These are phyloP conservation scores for Melinaea menophilus DNA, from an alignment of 2,888 invertebrate species.

Conservation along the genomic window DNA sequence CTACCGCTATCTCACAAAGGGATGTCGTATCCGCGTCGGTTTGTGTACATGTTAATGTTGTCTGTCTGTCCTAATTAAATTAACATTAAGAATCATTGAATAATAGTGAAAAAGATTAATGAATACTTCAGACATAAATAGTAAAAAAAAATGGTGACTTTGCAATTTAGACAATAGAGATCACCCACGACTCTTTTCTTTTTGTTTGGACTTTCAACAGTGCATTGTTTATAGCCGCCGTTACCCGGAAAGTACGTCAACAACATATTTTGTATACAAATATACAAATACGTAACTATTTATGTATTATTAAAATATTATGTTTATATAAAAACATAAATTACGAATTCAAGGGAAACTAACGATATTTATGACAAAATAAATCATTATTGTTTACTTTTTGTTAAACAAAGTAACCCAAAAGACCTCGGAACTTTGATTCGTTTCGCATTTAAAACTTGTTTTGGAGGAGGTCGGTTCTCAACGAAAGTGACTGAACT, in stretches of 20 bases:
- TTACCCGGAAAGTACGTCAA: too few relatives aligned
- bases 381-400: slow-evolving; percentile 49
- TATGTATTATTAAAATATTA: too few relatives aligned
- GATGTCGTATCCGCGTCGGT: slow-evolving; percentile 58
- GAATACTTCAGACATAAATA: neutral
- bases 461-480: slow-evolving; percentile 40
- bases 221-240: too few relatives aligned
- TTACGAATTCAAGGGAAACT: too few relatives aligned
- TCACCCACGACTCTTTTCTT: too few relatives aligned
- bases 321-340: too few relatives aligned
- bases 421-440: slow-evolving; percentile 59
- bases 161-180: neutral
- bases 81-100: too few relatives aligned
- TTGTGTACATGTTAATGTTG: slow-evolving; percentile 39
- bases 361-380: slow-evolving; percentile 40
- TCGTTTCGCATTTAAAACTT: slow-evolving; percentile 57
- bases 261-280: too few relatives aligned
- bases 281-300: too few relatives aligned
- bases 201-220: too few relatives aligned
- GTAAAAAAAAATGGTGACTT: neutral
- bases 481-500: slow-evolving; percentile 59
- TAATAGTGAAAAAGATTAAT: neutral
- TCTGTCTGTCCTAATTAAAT: slow-evolving; percentile 6
- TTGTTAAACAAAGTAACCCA: slow-evolving; percentile 29
- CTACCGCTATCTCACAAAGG: slow-evolving; percentile 68